Conservation (phyloP, 2,797 vertebrate genomes). For the Ptychadena robeensis region DNA sequence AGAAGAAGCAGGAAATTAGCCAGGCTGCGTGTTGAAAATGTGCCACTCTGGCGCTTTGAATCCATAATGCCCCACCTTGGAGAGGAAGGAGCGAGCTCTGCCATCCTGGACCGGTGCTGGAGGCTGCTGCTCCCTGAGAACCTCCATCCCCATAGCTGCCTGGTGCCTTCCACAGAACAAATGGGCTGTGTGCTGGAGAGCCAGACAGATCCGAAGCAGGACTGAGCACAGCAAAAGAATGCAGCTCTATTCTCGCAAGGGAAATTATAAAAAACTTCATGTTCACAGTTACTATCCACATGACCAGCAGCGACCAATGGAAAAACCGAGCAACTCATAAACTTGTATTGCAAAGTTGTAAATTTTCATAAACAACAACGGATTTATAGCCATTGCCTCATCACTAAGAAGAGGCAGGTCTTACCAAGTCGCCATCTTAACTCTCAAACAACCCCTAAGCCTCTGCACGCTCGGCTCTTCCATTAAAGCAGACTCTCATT, state of each 20-base stretch:
- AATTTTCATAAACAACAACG: slow-evolving; percentile 99
- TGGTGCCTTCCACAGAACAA: slow-evolving; percentile 78
- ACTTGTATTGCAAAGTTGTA: slow-evolving; percentile 98
- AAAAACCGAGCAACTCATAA: slow-evolving; percentile 90
- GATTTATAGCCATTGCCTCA: slow-evolving; percentile 95
- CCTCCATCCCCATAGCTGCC: slow-evolving; percentile 71
- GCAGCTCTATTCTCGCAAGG: slow-evolving; percentile 93
- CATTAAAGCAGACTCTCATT: not conserved
- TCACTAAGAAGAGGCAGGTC: slow-evolving; percentile 88
- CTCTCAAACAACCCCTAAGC: slow-evolving; percentile 75
- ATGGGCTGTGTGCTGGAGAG: slow-evolving; percentile 74
- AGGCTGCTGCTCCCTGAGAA: slow-evolving; percentile 67
- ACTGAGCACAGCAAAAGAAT: slow-evolving; percentile 86
- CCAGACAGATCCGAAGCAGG: slow-evolving; percentile 82
- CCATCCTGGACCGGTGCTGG: slow-evolving; percentile 68
- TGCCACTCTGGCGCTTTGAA: slow-evolving; percentile 73
- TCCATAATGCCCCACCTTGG: slow-evolving; percentile 77
- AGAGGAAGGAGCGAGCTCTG: slow-evolving; percentile 69
- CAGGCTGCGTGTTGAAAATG: slow-evolving; percentile 79
- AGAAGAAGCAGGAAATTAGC: slow-evolving; percentile 81
- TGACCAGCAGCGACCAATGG: slow-evolving; percentile 90
- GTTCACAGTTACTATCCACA: slow-evolving; percentile 93
- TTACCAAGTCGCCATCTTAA: slow-evolving; percentile 95
- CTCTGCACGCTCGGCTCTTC: slow-evolving; percentile 42
- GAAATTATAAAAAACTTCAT: slow-evolving; percentile 99